These are phyloP conservation scores for Odontamblyopus lacepedii DNA, from an alignment of 2,797 vertebrate genomes.

Conservation along the genomic window DNA sequence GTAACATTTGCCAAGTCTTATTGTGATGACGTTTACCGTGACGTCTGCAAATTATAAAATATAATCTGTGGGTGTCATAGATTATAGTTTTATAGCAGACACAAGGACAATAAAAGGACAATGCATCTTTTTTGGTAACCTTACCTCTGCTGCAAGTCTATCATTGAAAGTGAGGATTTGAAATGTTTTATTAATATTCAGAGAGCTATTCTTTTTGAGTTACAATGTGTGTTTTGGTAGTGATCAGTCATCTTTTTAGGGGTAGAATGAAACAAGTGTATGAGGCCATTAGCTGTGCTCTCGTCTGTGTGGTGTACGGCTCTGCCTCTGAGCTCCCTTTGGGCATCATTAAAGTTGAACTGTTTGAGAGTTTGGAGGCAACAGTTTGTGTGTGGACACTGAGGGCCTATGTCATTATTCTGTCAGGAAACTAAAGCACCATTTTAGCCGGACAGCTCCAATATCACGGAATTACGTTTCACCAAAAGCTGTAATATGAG, in stretches of 20 bases:
- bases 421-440: neutral
- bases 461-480: neutral
- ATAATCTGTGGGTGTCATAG: too few species aligned
- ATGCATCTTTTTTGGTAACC: too few species aligned
- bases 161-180: too few species aligned
- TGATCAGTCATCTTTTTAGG: neutral
- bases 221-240: too few species aligned
- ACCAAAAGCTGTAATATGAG: neutral
- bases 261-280: neutral
- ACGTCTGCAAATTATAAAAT: too few species aligned
- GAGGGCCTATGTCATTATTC: neutral
- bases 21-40: too few species aligned
- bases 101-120: too few species aligned
- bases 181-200: too few species aligned
- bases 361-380: neutral
- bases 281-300: neutral
- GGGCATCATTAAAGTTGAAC: conserved; percentile 1
- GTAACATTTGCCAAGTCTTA: too few species aligned
- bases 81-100: too few species aligned
- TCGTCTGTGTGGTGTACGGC: neutral
- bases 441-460: neutral
- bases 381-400: neutral
- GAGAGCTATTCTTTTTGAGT: too few species aligned
- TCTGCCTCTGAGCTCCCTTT: neutral
- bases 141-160: too few species aligned